A percentile compares a stretch with the other conserved stretches of the same genome.
phyloP scores from a whole-genome alignment of 2,797 vertebrate genomes.

The Columba guinea region DNA sequence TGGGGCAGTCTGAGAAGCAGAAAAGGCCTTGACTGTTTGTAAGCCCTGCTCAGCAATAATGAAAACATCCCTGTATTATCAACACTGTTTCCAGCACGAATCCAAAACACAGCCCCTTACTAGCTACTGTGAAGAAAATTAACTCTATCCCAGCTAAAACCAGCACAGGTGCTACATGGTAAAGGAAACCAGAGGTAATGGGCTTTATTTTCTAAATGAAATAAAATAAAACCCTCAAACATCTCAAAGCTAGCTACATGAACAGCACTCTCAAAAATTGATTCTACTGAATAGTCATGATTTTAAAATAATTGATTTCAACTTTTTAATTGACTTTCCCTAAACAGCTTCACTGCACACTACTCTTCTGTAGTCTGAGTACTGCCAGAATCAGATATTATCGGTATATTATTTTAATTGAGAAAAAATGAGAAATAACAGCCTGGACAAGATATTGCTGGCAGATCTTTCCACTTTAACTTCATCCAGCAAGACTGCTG shows the following conservation, averaged over 20 bases:
- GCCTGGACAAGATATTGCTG: not conserved
- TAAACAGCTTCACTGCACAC: not conserved
- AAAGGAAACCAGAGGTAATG: not conserved
- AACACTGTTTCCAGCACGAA: not conserved
- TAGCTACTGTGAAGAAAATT: not conserved
- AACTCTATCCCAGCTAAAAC: not conserved
- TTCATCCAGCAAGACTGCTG: not conserved
- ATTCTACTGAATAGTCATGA: not conserved
- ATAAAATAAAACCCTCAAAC: not conserved
- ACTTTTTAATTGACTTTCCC: not conserved
- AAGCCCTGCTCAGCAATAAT: not conserved
- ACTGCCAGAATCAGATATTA: not conserved
- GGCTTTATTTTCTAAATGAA: not conserved
- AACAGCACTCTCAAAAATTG: not conserved
- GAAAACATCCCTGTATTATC: not conserved
- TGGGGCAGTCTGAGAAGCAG: not conserved
- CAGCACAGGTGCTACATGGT: not conserved
- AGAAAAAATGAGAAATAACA: not conserved
- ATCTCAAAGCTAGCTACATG: not conserved
- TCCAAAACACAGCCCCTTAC: not conserved
- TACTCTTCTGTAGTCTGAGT: not conserved
- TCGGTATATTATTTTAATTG: not conserved
- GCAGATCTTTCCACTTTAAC: not conserved
- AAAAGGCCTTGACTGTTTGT: not conserved
- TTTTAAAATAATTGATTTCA: not conserved